Evolutionary conservation across 2,797 vertebrate species (phyloP), one percentile per base, ranked within the genome.

Genomic region (Perodicticus potto): DNA sequence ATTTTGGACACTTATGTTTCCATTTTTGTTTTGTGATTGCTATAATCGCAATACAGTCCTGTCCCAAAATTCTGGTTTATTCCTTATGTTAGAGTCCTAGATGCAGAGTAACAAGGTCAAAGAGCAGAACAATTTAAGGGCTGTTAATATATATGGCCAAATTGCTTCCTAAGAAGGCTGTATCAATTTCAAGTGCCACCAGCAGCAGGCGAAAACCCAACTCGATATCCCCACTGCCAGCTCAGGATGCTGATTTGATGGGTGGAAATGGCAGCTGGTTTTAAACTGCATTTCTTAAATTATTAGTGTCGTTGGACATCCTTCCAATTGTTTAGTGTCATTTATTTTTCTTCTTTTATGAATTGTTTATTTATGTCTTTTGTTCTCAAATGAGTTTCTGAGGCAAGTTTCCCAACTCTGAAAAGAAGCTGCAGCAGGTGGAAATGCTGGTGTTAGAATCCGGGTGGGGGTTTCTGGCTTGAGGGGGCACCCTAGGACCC

Each of bases 331-430:
- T 55, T 78, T 49, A 49, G 37, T n/a, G 76, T 92, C 93, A 80
- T 67, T 92, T 90, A 43, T 81, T 89, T 94, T 95, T 82, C 40
- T 7, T 93, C 45, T 55, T 87, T 67, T 92, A 6, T 43, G 61
- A 95, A 95, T 91, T 91, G 77, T 95, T 95, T 93, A 84, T 83
- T 91, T 57, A 23, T 89, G 65, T 81, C 65, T 84, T 96, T 70
- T 43, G 22, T 95, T 76, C 70, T 82, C 81, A 76, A 57, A 49
- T 81, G 82, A 14, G 27, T 93, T 90, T 96, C 78, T 53, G 37
- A 78, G 92, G 25, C 72, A 32, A 0, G 0, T 57, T 59, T 94
- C 49, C 61, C 81, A 74, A 23, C 34, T 84, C 37, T 82, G 49
- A n/a, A 90, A 65, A 95, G 83, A 89, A n/a, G 34, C 14, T 70